Evolutionary conservation across 2,888 invertebrate species (phyloP), one percentile per base, ranked within the genome.

Genomic region (Notodonta ziczac): DNA sequence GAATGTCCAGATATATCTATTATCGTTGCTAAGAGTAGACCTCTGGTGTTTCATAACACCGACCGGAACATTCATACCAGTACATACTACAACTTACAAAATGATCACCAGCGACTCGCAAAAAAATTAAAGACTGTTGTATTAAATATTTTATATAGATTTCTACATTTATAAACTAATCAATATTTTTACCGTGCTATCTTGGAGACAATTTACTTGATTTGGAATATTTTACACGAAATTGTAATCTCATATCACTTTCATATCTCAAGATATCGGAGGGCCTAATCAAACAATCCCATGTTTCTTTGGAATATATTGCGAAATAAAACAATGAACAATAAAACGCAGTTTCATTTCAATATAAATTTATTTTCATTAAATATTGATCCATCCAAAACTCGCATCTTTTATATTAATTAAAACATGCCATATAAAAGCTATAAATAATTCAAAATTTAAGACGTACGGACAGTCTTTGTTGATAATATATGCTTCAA

Each of bases 381-480:
- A 65, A 54, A 66, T 67, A 70, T 69, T 51, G 58, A 57, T 69
- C 67, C 44, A 44, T 57, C 54, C 2, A 59, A 70, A 67, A 66
- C 65, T 63, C 70, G 67, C 65, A 77, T 75, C 65, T 77, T 62
- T 74, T 78, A 75, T 64, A 76, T 72, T 66, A 58, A 74, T 73
- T 73, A 72, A 60, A 72, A 61, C 72, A 79, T 69, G 67, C 67
- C 69, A 60, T 76, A 74, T 65, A 82, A 78, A 78, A 78, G 74
- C 76, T 69, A 75, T 84, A 84, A 83, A 81, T 81, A 74, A 73
- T 79, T 78, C 73, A 73, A 82, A 84, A 84, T 78, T 73, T 66
- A 80, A 83, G 84, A 83, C 84, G 77, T 75, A 70, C 58, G 56
- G 67, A 65, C 83, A 84, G 85, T 83, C 84, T 85, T 78, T 72